Base-by-base conservation (phyloP, 1,140 invertebrate species). In the Macrosteles quadrilineatus region DNA sequence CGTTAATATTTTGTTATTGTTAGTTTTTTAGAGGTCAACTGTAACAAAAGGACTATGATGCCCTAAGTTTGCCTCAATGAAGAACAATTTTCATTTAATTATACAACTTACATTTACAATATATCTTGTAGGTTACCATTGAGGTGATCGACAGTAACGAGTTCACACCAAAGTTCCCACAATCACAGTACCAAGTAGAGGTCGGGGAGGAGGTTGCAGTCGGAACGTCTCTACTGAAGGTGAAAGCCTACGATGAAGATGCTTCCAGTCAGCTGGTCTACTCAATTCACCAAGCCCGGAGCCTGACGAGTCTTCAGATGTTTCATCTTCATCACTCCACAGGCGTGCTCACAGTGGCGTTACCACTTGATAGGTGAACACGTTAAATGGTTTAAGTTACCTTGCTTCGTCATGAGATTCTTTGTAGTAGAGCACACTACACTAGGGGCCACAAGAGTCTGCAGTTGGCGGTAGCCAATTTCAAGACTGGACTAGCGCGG, bases 81-180 rank as follows among this genome's bases (percentile, higher is more conserved):
- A n/a, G n/a, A n/a, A n/a, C n/a, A n/a, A n/a, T n/a, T n/a, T n/a
- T n/a, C n/a, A n/a, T n/a, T n/a, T n/a, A n/a, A n/a, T n/a, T n/a
- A n/a, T n/a, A n/a, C n/a, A n/a, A n/a, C n/a, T n/a, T n/a, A n/a
- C n/a, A n/a, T n/a, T n/a, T n/a, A n/a, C n/a, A n/a, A n/a, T n/a
- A n/a, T n/a, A n/a, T n/a, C n/a, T n/a, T 36, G 32, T 75, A 86
- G 82, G 79, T 93, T 21, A 83, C 87, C 73, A 84, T 93, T 30
- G 87, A 85, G 25, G 91, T 94, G 3, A 86, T 93, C 64, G 92
- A 94, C 79, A 90, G 90, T 11, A 93, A 94, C 79, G 92, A 94
- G 76, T 89, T 91, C 74, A 85, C 90, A 17, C 92, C 93, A 1
- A 81, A 87, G 72, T 94, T 95, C 80, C 84, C 85, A 0, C 86